Evolutionary conservation across 2,113 vertebrate genomes (phyloP).

Genomic region (Menidia beryllina): DNA sequence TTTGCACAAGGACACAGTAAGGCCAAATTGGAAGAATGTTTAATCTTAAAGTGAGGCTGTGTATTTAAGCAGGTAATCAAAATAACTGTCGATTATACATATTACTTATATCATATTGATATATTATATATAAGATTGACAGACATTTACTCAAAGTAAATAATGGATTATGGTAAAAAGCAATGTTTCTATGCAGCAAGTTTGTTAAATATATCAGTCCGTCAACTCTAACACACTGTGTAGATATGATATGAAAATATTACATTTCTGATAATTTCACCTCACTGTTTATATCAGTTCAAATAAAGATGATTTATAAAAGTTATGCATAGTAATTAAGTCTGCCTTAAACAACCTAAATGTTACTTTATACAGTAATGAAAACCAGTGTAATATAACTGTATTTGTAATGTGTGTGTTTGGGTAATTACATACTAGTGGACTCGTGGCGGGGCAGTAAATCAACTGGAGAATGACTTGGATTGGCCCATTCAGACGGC

Average conservation of each 20-base stretch:
- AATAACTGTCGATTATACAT: too few species aligned
- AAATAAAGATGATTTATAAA: too few species aligned
- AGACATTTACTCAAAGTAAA: background rate
- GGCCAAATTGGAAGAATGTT: too few species aligned
- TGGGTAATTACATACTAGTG: constrained; percentile 77
- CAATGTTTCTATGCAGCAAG: background rate
- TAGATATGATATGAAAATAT: background rate
- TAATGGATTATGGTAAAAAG: background rate
- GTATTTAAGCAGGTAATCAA: too few species aligned
- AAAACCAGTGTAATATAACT: constrained; percentile 6
- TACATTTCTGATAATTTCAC: too few species aligned
- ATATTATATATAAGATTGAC: too few species aligned
- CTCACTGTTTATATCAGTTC: too few species aligned
- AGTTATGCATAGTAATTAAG: background rate
- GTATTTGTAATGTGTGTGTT: constrained; percentile 42
- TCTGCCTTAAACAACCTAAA: background rate
- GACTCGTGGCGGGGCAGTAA: constrained; percentile 77
- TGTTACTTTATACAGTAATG: background rate
- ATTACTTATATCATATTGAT: too few species aligned
- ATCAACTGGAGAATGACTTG: constrained; percentile 79
- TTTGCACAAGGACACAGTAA: too few species aligned
- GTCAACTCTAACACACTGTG: background rate
- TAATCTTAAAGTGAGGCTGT: too few species aligned
- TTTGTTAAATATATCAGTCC: background rate
- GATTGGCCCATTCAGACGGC: constrained; percentile 62